Percentiles rank a stretch among this genome's conserved stretches.
These are phyloP conservation scores for Gortyna flavago DNA, from an alignment of 2,888 invertebrate genomes.

Conservation along the genomic window DNA sequence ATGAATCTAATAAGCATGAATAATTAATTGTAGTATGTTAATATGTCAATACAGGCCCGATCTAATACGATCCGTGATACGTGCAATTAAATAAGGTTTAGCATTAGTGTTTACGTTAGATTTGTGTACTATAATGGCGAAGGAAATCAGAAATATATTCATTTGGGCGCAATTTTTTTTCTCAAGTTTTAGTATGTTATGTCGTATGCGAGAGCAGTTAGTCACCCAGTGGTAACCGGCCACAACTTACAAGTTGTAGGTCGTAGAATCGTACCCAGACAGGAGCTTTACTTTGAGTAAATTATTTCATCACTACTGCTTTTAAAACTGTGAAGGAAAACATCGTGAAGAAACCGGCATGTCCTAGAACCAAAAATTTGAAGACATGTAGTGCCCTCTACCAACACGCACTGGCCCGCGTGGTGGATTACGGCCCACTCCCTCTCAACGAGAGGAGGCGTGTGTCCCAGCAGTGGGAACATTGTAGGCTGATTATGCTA, in stretches of 20 bases:
- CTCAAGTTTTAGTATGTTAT: not conserved
- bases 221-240: no score
- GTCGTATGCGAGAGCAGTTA: no score
- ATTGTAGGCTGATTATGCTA: not conserved
- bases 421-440: not conserved
- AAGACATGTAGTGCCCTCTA: not conserved
- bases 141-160: conserved; percentile 12
- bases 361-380: not conserved
- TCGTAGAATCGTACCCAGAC: not conserved
- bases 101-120: conserved; percentile 18
- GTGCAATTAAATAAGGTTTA: conserved; percentile 44
- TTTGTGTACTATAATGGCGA: not conserved
- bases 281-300: not conserved
- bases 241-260: not conserved
- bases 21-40: conserved; percentile 75
- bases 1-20: conserved; percentile 73
- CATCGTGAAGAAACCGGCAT: not conserved
- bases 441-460: not conserved
- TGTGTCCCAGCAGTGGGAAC: not conserved
- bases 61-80: conserved; percentile 59
- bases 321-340: not conserved
- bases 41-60: conserved; percentile 67
- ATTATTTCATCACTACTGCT: not conserved
- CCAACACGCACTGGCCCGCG: not conserved
- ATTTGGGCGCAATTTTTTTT: no score